A percentile compares a stretch with the other conserved stretches of the same genome.
Evolutionary conservation across 1,140 invertebrate species (phyloP).

Genomic region (Spodoptera frugiperda): DNA sequence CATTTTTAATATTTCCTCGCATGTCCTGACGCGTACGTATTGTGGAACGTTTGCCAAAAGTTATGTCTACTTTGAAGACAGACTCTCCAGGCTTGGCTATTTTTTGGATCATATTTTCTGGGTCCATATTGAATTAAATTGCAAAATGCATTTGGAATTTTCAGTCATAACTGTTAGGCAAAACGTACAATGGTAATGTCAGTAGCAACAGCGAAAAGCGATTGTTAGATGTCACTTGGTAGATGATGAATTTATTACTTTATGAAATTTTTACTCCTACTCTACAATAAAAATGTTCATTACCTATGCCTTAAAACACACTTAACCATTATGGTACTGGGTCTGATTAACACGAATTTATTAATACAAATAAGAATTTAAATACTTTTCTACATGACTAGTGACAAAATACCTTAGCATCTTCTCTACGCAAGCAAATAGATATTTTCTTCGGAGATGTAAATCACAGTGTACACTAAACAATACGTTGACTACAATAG

Average conservation of each 20-base stretch:
- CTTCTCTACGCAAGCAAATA: not conserved
- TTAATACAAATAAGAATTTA: no score
- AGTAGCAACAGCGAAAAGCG: no score
- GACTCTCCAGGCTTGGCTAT: conserved; percentile 6
- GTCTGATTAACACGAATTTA: no score
- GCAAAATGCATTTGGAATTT: not conserved
- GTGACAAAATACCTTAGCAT: not conserved
- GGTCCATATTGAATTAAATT: not conserved
- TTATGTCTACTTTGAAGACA: conserved; percentile 14
- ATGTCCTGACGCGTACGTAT: conserved; percentile 45
- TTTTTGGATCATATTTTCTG: conserved; percentile 8
- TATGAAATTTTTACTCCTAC: no score
- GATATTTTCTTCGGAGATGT: conserved; percentile 1
- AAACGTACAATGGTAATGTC: no score
- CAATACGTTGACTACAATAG: conserved; percentile 48
- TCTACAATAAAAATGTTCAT: no score
- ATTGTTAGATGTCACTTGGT: no score
- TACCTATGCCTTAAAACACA: no score
- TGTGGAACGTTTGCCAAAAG: conserved; percentile 38
- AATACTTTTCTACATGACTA: no score
- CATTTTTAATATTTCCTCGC: conserved; percentile 59
- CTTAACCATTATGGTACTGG: no score
- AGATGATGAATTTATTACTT: no score
- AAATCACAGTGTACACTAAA: conserved; percentile 43
- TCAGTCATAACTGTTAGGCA: not conserved